phyloP scores from a whole-genome alignment of 2,797 vertebrate species.

The Holocentrus rufus region DNA sequence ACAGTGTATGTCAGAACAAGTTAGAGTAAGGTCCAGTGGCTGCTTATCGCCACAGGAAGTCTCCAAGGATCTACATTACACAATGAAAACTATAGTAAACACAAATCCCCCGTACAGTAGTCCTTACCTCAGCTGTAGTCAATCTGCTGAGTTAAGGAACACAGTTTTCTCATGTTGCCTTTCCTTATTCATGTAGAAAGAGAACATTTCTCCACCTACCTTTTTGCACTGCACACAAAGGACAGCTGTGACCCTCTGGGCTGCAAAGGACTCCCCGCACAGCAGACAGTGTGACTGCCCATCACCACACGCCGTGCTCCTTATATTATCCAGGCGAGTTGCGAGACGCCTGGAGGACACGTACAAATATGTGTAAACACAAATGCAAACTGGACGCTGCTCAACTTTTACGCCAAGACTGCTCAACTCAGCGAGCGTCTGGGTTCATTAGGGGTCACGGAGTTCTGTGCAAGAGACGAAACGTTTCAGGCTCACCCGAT shows the following conservation, averaged over 20 bases:
- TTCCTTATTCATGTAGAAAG: neutral
- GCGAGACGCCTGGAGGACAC: conserved; percentile 85
- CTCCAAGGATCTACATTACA: conserved; percentile 5
- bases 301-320: conserved; percentile 88
- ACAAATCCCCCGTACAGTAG: neutral
- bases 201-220: conserved; percentile 72
- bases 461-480: conserved; percentile 23
- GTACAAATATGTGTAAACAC: conserved; percentile 16
- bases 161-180: neutral
- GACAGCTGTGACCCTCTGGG: conserved; percentile 82
- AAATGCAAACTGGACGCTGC: conserved; percentile 7
- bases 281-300: conserved; percentile 90
- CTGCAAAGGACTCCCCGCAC: conserved; percentile 89
- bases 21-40: conserved; percentile 31
- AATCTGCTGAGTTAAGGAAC: neutral
- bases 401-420: conserved; percentile 11
- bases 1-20: conserved; percentile 30
- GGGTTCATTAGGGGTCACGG: conserved; percentile 1
- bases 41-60: conserved; percentile 25
- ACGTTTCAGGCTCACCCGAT: conserved; percentile 84
- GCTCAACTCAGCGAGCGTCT: conserved; percentile 2
- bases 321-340: conserved; percentile 89
- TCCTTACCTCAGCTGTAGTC: neutral
- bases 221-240: conserved; percentile 95
- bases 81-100: conserved; percentile 8